phyloP scores from a whole-genome alignment of 2,888 invertebrate genomes.

The Tipula helvola region DNA sequence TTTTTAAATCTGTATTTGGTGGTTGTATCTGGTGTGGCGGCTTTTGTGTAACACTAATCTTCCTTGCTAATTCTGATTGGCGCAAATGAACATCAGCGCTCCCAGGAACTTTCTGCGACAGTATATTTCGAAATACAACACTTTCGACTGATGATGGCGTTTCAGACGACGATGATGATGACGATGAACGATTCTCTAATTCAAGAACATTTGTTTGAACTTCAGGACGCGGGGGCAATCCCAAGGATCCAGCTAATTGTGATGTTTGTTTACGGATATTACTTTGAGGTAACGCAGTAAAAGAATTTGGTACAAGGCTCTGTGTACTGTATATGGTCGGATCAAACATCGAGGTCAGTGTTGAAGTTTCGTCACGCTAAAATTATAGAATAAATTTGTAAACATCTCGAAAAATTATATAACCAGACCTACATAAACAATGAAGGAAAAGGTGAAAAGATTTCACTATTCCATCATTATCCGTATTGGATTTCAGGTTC shows the following conservation, averaged over 20 bases:
- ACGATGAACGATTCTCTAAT: not conserved
- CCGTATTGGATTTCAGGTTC: not conserved
- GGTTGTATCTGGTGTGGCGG: not conserved
- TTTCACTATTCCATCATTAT: not conserved
- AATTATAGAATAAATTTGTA: constrained; percentile 17
- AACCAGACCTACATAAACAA: not conserved
- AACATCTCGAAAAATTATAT: not conserved
- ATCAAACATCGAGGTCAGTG: constrained; percentile 33
- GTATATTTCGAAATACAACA: not conserved
- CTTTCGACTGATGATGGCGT: not conserved
- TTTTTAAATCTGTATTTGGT: not conserved
- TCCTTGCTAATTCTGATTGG: not conserved
- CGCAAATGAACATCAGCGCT: not conserved
- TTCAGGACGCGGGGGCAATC: not conserved
- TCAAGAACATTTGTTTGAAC: not conserved
- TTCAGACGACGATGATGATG: not conserved
- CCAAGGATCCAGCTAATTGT: not conserved
- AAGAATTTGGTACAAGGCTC: constrained; percentile 15
- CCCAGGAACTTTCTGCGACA: not conserved
- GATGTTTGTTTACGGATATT: constrained; percentile 4
- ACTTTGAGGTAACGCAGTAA: not conserved
- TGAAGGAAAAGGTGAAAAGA: not conserved
- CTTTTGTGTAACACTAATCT: not conserved
- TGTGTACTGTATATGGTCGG: constrained; percentile 26
- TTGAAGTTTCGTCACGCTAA: constrained; percentile 36